A percentile compares a stretch with the other conserved stretches of the same genome.
phyloP scores from a whole-genome alignment of 2,113 vertebrate species.

The Sylvietta virens region DNA sequence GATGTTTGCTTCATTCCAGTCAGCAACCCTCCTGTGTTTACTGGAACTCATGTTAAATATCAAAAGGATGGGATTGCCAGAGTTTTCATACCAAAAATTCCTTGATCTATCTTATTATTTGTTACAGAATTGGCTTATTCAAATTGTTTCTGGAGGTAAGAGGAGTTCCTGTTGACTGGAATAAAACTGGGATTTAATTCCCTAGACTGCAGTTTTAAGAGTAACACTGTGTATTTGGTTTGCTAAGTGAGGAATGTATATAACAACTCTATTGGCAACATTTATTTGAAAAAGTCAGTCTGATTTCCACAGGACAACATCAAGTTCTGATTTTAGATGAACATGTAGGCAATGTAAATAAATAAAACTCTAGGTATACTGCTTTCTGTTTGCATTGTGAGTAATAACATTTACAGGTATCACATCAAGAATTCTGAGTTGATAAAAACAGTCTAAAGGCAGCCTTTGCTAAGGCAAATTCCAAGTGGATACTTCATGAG shows the following conservation, averaged over 20 bases:
- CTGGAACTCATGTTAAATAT: slow-evolving; percentile 25
- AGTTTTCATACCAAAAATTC: slow-evolving; percentile 1
- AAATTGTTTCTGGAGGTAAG: neutral
- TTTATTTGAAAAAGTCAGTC: slow-evolving; percentile 16
- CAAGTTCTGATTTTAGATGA: neutral
- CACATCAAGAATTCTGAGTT: slow-evolving; percentile 6
- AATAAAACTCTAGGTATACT: slow-evolving; percentile 5
- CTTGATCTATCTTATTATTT: neutral
- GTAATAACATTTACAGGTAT: slow-evolving; percentile 24
- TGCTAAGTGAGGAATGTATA: neutral
- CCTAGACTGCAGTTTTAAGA: neutral
- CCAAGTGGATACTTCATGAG: neutral
- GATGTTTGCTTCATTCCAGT: slow-evolving; percentile 14
- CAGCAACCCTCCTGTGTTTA: slow-evolving; percentile 38
- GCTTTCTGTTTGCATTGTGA: slow-evolving; percentile 15
- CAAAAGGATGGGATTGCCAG: neutral
- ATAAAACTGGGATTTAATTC: neutral
- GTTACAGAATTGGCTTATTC: neutral
- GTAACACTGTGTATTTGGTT: neutral
- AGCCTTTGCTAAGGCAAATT: neutral
- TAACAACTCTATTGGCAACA: neutral
- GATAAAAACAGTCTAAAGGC: neutral
- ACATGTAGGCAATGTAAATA: slow-evolving; percentile 26
- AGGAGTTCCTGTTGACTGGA: neutral
- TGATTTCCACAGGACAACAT: slow-evolving; percentile 22